phyloP scores from a whole-genome alignment of 2,888 invertebrate species.

The Lasius platythorax region DNA sequence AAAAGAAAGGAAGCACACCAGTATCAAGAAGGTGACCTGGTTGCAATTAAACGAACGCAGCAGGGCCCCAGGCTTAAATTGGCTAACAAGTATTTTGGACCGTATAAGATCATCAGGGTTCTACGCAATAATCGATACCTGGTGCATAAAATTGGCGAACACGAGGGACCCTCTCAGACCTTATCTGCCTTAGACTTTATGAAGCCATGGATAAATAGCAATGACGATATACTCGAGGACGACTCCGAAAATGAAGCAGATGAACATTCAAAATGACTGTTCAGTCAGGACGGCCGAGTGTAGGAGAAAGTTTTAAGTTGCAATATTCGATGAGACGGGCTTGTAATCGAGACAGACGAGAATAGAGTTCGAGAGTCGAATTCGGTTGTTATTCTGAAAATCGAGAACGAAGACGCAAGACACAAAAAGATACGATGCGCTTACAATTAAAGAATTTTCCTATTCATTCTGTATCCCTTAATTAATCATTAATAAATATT shows the following conservation, averaged over 20 bases:
- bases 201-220: neutral
- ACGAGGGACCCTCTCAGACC: neutral
- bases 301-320: neutral
- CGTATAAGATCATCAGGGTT: neutral
- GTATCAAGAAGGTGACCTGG: neutral
- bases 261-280: neutral
- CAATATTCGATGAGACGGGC: too few relatives aligned
- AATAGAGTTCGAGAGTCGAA: too few relatives aligned
- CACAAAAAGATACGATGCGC: too few relatives aligned
- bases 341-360: too few relatives aligned
- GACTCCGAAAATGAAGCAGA: neutral
- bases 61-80: neutral
- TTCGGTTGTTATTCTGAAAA: too few relatives aligned
- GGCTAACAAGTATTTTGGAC: neutral
- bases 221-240: neutral
- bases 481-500: too few relatives aligned
- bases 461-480: too few relatives aligned
- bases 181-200: neutral
- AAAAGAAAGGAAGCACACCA: neutral
- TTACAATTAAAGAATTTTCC: too few relatives aligned
- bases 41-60: neutral
- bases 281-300: conserved; percentile 26
- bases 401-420: too few relatives aligned
- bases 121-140: neutral
- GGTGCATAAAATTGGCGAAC: neutral